Evolutionary conservation across 1,140 invertebrate species (phyloP).

Genomic region (Neodiprion pinetum): DNA sequence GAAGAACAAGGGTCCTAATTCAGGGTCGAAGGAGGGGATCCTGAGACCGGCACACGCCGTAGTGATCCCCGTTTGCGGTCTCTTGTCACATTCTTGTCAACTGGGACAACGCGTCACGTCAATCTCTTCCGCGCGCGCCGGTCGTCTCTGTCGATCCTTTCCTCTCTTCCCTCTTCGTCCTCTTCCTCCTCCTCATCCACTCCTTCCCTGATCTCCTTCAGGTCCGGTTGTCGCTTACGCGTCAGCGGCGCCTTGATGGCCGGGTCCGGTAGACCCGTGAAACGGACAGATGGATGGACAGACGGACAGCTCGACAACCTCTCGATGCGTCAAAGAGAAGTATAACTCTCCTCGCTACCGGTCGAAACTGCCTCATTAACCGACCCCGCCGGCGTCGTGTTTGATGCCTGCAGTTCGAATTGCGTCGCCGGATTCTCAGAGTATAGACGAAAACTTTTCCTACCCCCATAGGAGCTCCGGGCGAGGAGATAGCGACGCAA

Average conservation of each 20-base stretch:
- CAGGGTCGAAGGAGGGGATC: neutral
- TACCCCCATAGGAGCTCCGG: no score
- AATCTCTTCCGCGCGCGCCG: slow-evolving; percentile 51
- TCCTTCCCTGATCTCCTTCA: slow-evolving; percentile 8
- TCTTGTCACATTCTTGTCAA: slow-evolving; percentile 64
- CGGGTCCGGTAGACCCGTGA: slow-evolving; percentile 31
- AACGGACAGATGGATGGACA: slow-evolving; percentile 42
- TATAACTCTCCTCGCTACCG: slow-evolving; percentile 57
- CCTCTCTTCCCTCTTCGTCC: slow-evolving; percentile 28
- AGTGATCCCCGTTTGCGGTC: slow-evolving; percentile 54
- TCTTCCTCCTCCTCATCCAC: neutral
- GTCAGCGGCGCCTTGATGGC: neutral
- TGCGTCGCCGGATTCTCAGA: no score
- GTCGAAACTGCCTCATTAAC: slow-evolving; percentile 60
- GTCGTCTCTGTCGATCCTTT: neutral
- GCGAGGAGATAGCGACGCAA: no score
- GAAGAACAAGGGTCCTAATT: no score
- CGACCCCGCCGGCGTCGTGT: neutral
- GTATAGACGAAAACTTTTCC: no score
- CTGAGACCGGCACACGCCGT: slow-evolving; percentile 14
- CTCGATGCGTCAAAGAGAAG: slow-evolving; percentile 62
- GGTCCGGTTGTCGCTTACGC: slow-evolving; percentile 18
- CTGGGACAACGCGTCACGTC: slow-evolving; percentile 57
- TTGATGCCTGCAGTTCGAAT: no score
- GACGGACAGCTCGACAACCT: slow-evolving; percentile 54